These are phyloP conservation scores for Crocidura indochinensis DNA, from an alignment of 2,797 vertebrate species.

Conservation along the genomic window DNA sequence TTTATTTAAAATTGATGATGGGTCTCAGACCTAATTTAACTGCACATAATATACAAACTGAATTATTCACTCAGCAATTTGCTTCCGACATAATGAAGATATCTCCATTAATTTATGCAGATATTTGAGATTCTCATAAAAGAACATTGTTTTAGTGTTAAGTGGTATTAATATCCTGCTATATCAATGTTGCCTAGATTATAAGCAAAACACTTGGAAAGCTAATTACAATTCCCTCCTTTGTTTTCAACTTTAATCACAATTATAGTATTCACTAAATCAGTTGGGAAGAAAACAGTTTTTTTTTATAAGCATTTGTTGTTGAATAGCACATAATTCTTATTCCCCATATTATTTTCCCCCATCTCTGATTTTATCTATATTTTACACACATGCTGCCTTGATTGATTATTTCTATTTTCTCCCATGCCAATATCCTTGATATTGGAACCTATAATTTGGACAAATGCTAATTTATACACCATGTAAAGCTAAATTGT, in stretches of 20 bases:
- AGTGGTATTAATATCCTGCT: conserved; percentile 52
- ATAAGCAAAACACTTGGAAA: conserved; percentile 61
- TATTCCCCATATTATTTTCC: background rate
- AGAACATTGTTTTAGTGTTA: conserved; percentile 1
- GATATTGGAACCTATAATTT: conserved; percentile 81
- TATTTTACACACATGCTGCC: background rate
- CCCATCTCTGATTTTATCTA: background rate
- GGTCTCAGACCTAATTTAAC: background rate
- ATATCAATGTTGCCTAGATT: conserved; percentile 27
- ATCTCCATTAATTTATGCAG: conserved; percentile 9
- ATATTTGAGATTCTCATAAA: conserved; percentile 55
- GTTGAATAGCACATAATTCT: conserved; percentile 12
- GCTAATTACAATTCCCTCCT: conserved; percentile 64
- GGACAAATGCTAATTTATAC: conserved; percentile 73
- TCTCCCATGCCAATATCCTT: conserved; percentile 68
- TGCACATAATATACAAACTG: background rate
- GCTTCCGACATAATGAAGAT: conserved; percentile 43
- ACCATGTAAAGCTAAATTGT: conserved; percentile 71
- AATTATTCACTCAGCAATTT: conserved; percentile 42
- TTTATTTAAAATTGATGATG: conserved; percentile 36
- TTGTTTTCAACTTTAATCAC: conserved; percentile 69
- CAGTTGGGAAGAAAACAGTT: conserved; percentile 48
- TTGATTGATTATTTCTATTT: conserved; percentile 26
- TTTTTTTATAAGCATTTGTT: conserved; percentile 50
- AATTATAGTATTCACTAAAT: conserved; percentile 60